phyloP scores from a whole-genome alignment of 2,113 vertebrate species.

The Phycodurus eques region DNA sequence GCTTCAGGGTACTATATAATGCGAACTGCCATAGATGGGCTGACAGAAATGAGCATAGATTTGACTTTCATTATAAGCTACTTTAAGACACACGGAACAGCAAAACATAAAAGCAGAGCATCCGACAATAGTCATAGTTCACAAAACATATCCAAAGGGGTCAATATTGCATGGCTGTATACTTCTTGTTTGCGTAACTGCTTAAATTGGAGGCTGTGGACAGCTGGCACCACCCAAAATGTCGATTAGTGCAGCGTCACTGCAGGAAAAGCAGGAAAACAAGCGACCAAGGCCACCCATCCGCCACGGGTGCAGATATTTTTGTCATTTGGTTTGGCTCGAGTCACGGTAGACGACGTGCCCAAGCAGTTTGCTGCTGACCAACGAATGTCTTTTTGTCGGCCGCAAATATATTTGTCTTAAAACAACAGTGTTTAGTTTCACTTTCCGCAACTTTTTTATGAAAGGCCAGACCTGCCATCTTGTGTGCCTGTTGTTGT shows the following conservation, averaged over 20 bases:
- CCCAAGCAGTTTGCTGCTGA: conserved; percentile 24
- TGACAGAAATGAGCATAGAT: no score
- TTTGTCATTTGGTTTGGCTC: conserved; percentile 32
- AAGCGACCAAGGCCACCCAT: conserved; percentile 1
- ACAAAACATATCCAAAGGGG: background rate
- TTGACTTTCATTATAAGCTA: no score
- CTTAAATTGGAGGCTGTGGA: conserved; percentile 13
- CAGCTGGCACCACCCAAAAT: conserved; percentile 31
- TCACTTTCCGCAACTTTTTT: background rate
- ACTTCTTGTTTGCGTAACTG: background rate
- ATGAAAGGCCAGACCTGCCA: background rate
- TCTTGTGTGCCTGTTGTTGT: background rate
- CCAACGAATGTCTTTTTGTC: conserved; percentile 21
- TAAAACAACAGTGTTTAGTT: conserved; percentile 2
- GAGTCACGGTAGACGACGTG: conserved; percentile 1
- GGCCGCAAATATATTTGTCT: conserved; percentile 11
- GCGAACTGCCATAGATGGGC: no score
- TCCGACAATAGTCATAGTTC: background rate
- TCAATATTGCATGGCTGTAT: background rate
- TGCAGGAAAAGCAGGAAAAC: conserved; percentile 5
- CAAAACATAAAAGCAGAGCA: no score
- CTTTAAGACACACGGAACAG: no score
- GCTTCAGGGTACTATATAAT: no score
- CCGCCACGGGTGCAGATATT: conserved; percentile 11
- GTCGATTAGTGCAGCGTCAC: conserved; percentile 4